Conservation (phyloP, 2,797 vertebrate genomes). For the Erethizon dorsatum region DNA sequence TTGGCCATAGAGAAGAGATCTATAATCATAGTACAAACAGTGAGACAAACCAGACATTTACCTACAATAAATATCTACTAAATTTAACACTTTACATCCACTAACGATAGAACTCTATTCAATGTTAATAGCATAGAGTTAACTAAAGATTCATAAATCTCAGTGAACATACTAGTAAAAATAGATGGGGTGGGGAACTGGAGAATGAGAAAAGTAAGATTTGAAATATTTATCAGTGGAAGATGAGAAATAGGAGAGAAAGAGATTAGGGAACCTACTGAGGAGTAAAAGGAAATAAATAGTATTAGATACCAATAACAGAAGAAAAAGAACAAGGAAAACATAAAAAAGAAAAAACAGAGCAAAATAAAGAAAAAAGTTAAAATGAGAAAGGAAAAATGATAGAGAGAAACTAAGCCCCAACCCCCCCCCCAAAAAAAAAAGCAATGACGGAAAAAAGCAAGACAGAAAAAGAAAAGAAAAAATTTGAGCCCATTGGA, state of each 20-base stretch:
- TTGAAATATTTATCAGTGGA: neutral
- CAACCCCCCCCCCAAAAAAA: neutral
- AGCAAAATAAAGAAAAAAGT: neutral
- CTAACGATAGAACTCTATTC: neutral
- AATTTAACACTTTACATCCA: neutral
- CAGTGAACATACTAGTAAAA: neutral
- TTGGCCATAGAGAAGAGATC: neutral
- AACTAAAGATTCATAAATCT: neutral
- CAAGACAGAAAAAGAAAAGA: neutral
- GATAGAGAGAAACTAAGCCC: neutral
- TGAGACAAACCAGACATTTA: neutral
- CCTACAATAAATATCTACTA: neutral
- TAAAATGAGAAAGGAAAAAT: neutral
- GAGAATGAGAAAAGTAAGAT: neutral
- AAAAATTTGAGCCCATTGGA: neutral
- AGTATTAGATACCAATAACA: neutral
- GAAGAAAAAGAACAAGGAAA: neutral
- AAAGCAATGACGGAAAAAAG: neutral
- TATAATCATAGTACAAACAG: neutral
- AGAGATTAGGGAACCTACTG: neutral
- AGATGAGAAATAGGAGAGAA: neutral
- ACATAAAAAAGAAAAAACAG: neutral
- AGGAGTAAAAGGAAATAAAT: neutral
- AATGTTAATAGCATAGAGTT: neutral
- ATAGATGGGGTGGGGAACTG: neutral